Evolutionary conservation across 2,888 invertebrate species (phyloP), one percentile per base, ranked within the genome.

Genomic region (Mythimna lalbum): DNA sequence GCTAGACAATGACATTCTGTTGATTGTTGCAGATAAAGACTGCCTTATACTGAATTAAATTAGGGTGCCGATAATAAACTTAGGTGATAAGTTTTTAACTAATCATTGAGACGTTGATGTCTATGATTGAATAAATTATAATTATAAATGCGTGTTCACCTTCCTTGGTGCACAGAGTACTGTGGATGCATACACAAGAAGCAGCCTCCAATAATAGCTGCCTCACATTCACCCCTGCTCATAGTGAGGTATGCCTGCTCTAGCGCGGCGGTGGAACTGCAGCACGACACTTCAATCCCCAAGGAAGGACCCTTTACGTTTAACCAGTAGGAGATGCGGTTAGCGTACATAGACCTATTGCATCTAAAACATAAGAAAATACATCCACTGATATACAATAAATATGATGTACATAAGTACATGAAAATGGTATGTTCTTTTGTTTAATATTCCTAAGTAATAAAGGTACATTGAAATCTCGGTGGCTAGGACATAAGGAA

Each of bases 181-280:
- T 94, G 92, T 1, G 97, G 97, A 78, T 97, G 97, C 36, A 97
- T 86, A 65, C 96, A 96, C 19, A 97, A 84, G 79, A 96, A 96
- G 12, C 95, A 90, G 1, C 97, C 97, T 2, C 96, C 97, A 2
- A 97, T 97, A 36, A 97, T 93, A 17, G 97, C 97, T 0, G 93
- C 91, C 31, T 94, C 94, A 63, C 94, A 93, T 10, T 91, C 90
- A 0, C 94, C 94, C 0, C 88, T 85, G 0, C 75, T 72, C 4
- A 95, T 89, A 2, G 92, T 92, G 7, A 86, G 84, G 67, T 88
- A 91, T 0, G 93, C 95, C 67, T 89, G 89, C 65, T 93, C 91
- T 23, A 94, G 67, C 0, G 93, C 94, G 0, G 86, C 87, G 0
- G 88, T 73, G 1, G 93, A 92, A 21, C 93, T 92, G 80, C 92